phyloP scores from a whole-genome alignment of 2,113 vertebrate genomes.

The Leptobrachium ailaonicum region DNA sequence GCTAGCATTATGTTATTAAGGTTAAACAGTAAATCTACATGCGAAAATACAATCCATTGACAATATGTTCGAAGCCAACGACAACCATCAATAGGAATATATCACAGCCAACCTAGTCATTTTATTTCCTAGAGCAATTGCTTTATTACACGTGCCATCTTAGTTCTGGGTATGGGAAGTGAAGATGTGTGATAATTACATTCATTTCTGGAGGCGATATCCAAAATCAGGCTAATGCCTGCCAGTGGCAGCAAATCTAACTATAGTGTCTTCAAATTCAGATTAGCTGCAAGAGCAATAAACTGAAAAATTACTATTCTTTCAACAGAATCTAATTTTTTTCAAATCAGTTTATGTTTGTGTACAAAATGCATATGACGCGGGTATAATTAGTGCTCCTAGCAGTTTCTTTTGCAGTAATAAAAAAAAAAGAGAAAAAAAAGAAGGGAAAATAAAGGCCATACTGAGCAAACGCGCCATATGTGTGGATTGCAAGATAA shows the following conservation, averaged over 20 bases:
- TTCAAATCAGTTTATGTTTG: constrained; percentile 28
- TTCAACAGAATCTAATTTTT: constrained; percentile 37
- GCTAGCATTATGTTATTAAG: neutral
- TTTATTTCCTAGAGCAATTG: neutral
- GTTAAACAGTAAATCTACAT: neutral
- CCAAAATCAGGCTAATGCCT: constrained; percentile 26
- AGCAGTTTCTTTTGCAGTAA: constrained; percentile 19
- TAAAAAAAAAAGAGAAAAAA: constrained; percentile 4
- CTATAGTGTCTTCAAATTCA: constrained; percentile 18
- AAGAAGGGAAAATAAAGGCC: neutral
- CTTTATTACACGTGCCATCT: constrained; percentile 21
- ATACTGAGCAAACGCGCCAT: too few relatives aligned
- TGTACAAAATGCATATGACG: neutral
- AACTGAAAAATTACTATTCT: constrained; percentile 40
- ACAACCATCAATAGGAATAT: constrained; percentile 12
- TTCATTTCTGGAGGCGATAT: constrained; percentile 23
- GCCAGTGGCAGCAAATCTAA: constrained; percentile 26
- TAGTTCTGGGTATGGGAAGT: constrained; percentile 10
- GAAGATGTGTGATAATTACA: constrained; percentile 36
- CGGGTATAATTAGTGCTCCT: constrained; percentile 28
- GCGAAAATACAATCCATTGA: neutral
- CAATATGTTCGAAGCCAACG: neutral
- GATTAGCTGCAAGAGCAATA: constrained; percentile 39
- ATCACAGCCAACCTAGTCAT: neutral
- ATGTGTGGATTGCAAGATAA: too few relatives aligned